These are phyloP conservation scores for Pachyseris speciosa DNA, from an alignment of 64 coral and sea anemone genomes.

Conservation along the genomic window DNA sequence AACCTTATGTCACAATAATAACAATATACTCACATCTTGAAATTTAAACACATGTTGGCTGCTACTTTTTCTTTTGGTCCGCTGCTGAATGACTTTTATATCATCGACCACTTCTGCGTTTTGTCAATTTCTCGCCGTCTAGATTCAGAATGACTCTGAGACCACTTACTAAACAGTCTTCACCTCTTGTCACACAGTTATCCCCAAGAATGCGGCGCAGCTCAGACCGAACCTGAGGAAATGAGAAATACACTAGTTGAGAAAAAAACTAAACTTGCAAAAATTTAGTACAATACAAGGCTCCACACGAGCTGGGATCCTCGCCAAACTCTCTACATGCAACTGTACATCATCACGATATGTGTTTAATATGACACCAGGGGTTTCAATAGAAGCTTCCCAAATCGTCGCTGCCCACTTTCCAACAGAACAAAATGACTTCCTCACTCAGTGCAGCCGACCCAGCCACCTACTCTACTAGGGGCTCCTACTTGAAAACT, in stretches of 20 bases:
- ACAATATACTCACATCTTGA: background rate
- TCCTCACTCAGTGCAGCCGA: background rate
- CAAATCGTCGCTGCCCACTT: too few relatives aligned
- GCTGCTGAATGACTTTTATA: background rate
- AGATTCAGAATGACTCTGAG: background rate
- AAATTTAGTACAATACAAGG: too few relatives aligned
- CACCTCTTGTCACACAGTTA: background rate
- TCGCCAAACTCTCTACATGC: too few relatives aligned
- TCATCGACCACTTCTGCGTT: background rate
- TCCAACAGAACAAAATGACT: background rate
- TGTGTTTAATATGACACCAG: too few relatives aligned
- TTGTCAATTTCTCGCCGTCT: background rate
- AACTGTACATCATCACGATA: too few relatives aligned
- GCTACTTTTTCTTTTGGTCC: background rate
- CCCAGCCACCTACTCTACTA: too few relatives aligned
- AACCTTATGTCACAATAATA: too few relatives aligned
- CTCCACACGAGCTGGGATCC: too few relatives aligned
- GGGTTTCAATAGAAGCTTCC: too few relatives aligned
- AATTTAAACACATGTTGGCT: background rate
- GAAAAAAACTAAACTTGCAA: too few relatives aligned
- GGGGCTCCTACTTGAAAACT: background rate
- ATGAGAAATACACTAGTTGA: background rate
- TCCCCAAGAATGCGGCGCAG: background rate
- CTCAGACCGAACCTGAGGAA: background rate
- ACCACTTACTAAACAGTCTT: background rate